phyloP scores from a whole-genome alignment of 2,888 invertebrate species.

The Polyommatus icarus region DNA sequence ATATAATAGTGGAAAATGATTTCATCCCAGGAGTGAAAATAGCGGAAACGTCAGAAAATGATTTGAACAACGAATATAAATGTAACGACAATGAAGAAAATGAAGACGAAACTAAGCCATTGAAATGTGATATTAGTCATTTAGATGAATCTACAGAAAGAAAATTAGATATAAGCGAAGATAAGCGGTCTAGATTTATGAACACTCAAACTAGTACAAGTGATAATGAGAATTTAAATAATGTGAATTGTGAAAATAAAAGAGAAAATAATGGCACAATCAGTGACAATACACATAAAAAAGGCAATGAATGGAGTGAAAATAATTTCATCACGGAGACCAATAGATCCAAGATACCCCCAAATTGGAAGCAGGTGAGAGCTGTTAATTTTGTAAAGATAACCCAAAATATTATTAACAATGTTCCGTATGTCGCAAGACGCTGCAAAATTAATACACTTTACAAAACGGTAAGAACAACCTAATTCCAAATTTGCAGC shows the following conservation, averaged over 20 bases:
- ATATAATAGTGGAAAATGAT: not conserved
- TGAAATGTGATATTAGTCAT: not conserved
- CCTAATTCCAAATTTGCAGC: no score
- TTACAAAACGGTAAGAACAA: no score
- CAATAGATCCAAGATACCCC: not conserved
- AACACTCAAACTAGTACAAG: not conserved
- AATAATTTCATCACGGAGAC: not conserved
- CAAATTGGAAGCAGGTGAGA: slow-evolving; percentile 25
- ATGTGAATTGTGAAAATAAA: not conserved
- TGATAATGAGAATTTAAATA: not conserved
- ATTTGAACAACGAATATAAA: not conserved
- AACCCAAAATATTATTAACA: no score
- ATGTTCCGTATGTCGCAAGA: no score
- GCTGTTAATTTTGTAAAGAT: not conserved
- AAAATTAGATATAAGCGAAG: not conserved
- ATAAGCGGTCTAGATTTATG: not conserved
- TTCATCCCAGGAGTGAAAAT: not conserved
- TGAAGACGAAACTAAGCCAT: not conserved
- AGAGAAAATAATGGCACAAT: not conserved
- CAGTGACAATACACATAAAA: not conserved
- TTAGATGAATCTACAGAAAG: not conserved
- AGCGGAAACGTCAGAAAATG: not conserved
- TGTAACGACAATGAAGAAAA: not conserved
- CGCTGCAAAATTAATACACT: no score
- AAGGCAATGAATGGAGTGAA: not conserved